Base-by-base conservation (phyloP, 2,113 vertebrate species). In the Amblyornis subalaris region DNA sequence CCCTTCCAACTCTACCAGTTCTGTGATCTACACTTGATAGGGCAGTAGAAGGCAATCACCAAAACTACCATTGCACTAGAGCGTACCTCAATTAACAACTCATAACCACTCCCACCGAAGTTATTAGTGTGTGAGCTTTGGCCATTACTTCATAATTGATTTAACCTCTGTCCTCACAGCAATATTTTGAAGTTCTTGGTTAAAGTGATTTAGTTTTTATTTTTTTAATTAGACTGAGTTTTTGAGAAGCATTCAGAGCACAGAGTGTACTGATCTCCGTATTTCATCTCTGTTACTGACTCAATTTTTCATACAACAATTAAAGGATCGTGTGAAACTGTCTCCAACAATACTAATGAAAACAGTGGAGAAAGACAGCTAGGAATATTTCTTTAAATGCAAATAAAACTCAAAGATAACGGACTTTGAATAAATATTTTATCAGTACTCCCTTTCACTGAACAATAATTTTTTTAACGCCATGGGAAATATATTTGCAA, bases 151-250 rank as follows among this genome's bases (percentile, higher is more conserved):
- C 70, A 55, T 79, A 93, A 96, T 10, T 91, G 87, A 95, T 93
- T 94, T 96, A 94, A 91, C 95, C 80, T 93, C 85, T 75, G 80
- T 95, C 88, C 91, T 85, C 70, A 29, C 64, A 89, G 93, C 83
- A 95, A 54, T 87, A 90, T 93, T 97, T 86, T 92, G 50, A 95
- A 96, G 91, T 87, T 97, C 69, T 78, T 96, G 75, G 91, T 75
- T 89, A 55, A 84, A 93, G 74, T 77, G 67, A 94, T 71, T 93
- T 54, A 95, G 35, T 70, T 40, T 85, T 97, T 90, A 38, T 81
- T 66, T 95, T 97, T 96, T 94, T 66, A 93, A 95, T 94, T 88
- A 86, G 65, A 69, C 54, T 82, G 85, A 80, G 65, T 57, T 93
- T 96, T 92, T 95, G 74, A 62, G 71, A 93, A 70, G 57, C n/a